Evolutionary conservation across 2,113 vertebrate species (phyloP).

Genomic region (Zingel zingel): DNA sequence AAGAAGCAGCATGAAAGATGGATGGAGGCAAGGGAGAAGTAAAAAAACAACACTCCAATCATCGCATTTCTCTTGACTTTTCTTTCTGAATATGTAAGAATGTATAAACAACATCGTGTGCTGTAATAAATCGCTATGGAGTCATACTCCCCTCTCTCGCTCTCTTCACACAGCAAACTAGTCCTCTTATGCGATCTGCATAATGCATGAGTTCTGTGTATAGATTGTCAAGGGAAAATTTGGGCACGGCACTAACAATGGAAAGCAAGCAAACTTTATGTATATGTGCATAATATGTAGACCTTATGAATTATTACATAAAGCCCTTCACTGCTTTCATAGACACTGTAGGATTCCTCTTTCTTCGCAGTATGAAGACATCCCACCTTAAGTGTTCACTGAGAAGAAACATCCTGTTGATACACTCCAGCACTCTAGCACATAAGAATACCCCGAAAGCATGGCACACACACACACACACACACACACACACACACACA

Average conservation of each 20-base stretch:
- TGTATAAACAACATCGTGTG: slow-evolving; percentile 58
- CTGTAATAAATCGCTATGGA: slow-evolving; percentile 54
- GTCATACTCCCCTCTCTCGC: slow-evolving; percentile 35
- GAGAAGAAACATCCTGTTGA: slow-evolving; percentile 64
- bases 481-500: slow-evolving; percentile 32
- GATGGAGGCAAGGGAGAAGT: slow-evolving; percentile 37
- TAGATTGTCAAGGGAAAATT: slow-evolving; percentile 63
- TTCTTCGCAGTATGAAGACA: slow-evolving; percentile 55
- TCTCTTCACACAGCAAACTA: slow-evolving; percentile 41
- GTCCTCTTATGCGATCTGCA: slow-evolving; percentile 68
- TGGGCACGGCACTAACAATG: slow-evolving; percentile 52
- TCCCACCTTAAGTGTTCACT: slow-evolving; percentile 53
- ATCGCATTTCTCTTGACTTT: slow-evolving; percentile 40
- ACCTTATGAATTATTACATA: slow-evolving; percentile 70
- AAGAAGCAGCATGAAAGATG: slow-evolving; percentile 63
- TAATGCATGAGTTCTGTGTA: slow-evolving; percentile 72
- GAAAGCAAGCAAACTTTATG: slow-evolving; percentile 49
- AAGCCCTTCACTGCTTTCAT: slow-evolving; percentile 44
- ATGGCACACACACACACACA: slow-evolving; percentile 21
- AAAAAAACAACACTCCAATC: slow-evolving; percentile 20
- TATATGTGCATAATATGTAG: slow-evolving; percentile 57
- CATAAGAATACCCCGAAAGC: slow-evolving; percentile 48
- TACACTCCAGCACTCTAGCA: slow-evolving; percentile 45
- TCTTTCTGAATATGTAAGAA: slow-evolving; percentile 47
- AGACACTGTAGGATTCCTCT: slow-evolving; percentile 33